A percentile compares a stretch with the other conserved stretches of the same genome.
phyloP scores from a whole-genome alignment of 2,888 invertebrate species.

The Xestobium rufovillosum region DNA sequence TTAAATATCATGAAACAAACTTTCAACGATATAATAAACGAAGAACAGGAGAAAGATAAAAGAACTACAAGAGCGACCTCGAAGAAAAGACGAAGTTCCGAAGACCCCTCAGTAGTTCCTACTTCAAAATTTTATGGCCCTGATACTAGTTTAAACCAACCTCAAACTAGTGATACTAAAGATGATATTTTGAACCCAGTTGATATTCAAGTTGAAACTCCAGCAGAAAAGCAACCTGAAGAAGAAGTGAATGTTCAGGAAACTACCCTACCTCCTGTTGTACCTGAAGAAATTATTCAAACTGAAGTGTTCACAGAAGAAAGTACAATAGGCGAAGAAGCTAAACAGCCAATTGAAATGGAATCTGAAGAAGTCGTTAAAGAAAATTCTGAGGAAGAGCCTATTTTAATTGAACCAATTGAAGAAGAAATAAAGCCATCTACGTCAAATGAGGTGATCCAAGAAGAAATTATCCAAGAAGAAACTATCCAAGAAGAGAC shows the following conservation, averaged over 20 bases:
- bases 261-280: neutral
- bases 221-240: neutral
- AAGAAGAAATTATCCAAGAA: neutral
- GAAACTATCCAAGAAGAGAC: constrained; percentile 3
- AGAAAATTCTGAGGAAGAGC: neutral
- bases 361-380: constrained; percentile 3
- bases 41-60: constrained; percentile 11
- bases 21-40: constrained; percentile 37
- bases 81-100: neutral
- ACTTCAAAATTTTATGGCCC: constrained; percentile 17
- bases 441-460: neutral
- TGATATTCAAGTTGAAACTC: neutral
- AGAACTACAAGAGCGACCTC: constrained; percentile 3
- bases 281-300: constrained; percentile 3
- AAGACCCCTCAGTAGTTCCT: constrained; percentile 7
- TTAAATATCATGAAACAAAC: constrained; percentile 55
- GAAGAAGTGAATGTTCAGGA: neutral
- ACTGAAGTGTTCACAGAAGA: constrained; percentile 1
- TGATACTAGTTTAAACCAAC: too few relatives aligned
- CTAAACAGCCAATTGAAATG: neutral
- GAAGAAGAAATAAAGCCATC: neutral
- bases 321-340: constrained; percentile 3
- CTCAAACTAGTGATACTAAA: neutral
- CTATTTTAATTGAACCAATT: neutral
- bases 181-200: neutral